Conservation (phyloP, 1,140 invertebrate species). For the Andrena cerasifolii region DNA sequence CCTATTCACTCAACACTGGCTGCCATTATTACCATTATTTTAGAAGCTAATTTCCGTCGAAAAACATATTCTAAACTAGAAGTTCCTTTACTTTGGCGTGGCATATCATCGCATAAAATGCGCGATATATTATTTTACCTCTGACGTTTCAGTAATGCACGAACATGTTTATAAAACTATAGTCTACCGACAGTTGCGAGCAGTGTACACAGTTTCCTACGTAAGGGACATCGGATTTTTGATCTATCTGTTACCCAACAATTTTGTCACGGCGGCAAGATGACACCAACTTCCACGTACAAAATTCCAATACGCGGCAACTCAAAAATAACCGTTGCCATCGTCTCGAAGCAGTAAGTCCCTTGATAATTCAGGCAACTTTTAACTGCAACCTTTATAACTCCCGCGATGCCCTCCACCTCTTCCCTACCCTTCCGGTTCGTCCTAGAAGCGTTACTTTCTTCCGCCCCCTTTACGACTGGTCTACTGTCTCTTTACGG, state of each 20-base stretch:
- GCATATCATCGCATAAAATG: too few relatives aligned
- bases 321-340: slow-evolving; percentile 57
- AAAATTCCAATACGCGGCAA: slow-evolving; percentile 56
- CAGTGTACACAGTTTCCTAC: too few relatives aligned
- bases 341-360: slow-evolving; percentile 58
- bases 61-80: too few relatives aligned
- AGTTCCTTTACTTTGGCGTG: too few relatives aligned
- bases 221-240: not conserved
- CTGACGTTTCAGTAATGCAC: too few relatives aligned
- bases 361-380: slow-evolving; percentile 79
- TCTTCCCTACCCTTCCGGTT: slow-evolving; percentile 51
- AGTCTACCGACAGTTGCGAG: too few relatives aligned
- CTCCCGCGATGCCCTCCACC: slow-evolving; percentile 65
- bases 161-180: too few relatives aligned
- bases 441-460: slow-evolving; percentile 73
- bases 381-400: slow-evolving; percentile 80
- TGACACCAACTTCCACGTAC: not conserved
- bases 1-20: too few relatives aligned
- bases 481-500: slow-evolving; percentile 74
- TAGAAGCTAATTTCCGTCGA: too few relatives aligned
- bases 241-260: not conserved
- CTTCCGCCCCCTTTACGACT: slow-evolving; percentile 79
- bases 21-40: too few relatives aligned
- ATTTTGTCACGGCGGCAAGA: slow-evolving; percentile 4
- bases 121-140: too few relatives aligned